Percentiles rank a stretch among this genome's conserved stretches.
Evolutionary conservation across 2,888 invertebrate species (phyloP).

Genomic region (Morpho deidamia): DNA sequence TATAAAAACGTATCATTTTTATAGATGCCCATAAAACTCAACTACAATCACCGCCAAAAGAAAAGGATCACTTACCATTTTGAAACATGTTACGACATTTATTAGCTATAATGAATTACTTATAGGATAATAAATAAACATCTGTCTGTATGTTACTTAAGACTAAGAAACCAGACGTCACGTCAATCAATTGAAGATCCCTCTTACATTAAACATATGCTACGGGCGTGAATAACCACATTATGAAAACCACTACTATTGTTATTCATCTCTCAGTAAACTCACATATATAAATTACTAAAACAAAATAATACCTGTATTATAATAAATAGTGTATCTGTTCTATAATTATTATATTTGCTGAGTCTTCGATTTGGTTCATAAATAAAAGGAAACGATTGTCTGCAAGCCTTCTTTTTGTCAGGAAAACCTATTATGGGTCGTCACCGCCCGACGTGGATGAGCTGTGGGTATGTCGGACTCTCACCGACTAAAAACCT

Average conservation of each 20-base stretch:
- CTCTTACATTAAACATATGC: slow-evolving; percentile 68
- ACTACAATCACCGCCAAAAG: slow-evolving; percentile 5
- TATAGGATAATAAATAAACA: slow-evolving; percentile 33
- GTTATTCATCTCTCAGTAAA: slow-evolving; percentile 1
- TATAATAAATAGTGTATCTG: too few species aligned
- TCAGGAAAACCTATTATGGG: too few species aligned
- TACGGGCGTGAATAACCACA: slow-evolving; percentile 58
- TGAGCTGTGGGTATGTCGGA: too few species aligned
- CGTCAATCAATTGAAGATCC: slow-evolving; percentile 70
- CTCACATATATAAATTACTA: neutral
- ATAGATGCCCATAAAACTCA: slow-evolving; percentile 19
- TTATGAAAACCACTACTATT: slow-evolving; percentile 44
- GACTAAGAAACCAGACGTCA: slow-evolving; percentile 51
- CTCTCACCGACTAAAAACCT: too few species aligned
- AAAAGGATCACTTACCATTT: slow-evolving; percentile 17
- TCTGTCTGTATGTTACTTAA: slow-evolving; percentile 34
- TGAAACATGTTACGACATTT: slow-evolving; percentile 27
- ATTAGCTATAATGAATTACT: slow-evolving; percentile 34
- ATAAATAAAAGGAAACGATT: too few species aligned
- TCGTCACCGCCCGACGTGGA: too few species aligned
- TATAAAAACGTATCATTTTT: slow-evolving; percentile 18
- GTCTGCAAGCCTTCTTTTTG: too few species aligned
- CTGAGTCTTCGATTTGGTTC: too few species aligned
- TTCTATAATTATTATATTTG: too few species aligned
- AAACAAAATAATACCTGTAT: too few species aligned